Percentiles rank a stretch among this genome's conserved stretches.
Evolutionary conservation across 1,140 invertebrate species (phyloP).

Genomic region (Orussus abietinus): DNA sequence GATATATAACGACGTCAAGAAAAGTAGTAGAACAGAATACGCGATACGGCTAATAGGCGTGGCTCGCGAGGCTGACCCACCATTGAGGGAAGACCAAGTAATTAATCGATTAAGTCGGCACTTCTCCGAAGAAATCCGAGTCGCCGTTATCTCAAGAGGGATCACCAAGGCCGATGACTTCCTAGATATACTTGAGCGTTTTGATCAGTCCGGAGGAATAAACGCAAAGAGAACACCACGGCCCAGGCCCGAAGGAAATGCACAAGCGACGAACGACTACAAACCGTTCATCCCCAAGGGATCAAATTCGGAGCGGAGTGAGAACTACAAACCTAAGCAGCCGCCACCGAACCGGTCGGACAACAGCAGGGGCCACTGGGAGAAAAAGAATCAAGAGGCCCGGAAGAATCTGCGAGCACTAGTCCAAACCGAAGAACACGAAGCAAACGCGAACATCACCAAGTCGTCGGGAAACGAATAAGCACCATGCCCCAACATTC

Average conservation of each 20-base stretch:
- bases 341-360: too few relatives aligned
- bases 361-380: too few relatives aligned
- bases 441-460: too few relatives aligned
- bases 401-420: too few relatives aligned
- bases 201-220: neutral
- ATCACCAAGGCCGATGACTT: neutral
- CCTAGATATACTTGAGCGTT: constrained; percentile 5
- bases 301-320: neutral
- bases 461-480: too few relatives aligned
- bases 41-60: constrained; percentile 2
- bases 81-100: neutral
- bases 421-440: too few relatives aligned
- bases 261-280: too few relatives aligned
- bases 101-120: neutral
- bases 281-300: neutral
- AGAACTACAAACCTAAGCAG: too few relatives aligned
- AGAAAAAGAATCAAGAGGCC: too few relatives aligned
- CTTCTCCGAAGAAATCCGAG: constrained; percentile 1
- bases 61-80: neutral
- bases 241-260: too few relatives aligned
- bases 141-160: neutral
- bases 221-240: neutral
- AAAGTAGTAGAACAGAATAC: neutral
- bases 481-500: neutral
- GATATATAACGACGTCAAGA: neutral